These are phyloP conservation scores for Tricholauxania praeusta DNA, from an alignment of 2,888 invertebrate genomes.

Conservation along the genomic window DNA sequence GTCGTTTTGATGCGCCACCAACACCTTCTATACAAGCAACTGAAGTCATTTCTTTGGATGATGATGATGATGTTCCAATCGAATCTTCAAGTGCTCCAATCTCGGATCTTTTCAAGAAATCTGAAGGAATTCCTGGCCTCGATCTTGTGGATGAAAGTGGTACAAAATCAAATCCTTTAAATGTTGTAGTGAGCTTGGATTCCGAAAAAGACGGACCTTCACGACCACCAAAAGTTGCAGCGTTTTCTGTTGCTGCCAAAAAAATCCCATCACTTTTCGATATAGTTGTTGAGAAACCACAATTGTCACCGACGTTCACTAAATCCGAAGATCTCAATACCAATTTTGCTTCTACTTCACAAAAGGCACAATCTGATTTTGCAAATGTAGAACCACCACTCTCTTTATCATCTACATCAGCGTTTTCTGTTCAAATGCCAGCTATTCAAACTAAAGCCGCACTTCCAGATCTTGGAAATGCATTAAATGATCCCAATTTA, in stretches of 20 bases:
- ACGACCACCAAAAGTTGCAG: constrained; percentile 39
- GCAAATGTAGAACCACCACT: not conserved
- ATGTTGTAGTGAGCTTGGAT: constrained; percentile 28
- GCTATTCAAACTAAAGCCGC: not conserved
- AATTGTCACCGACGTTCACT: not conserved
- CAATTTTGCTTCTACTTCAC: constrained; percentile 6
- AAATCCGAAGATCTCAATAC: constrained; percentile 4
- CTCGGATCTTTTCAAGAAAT: constrained; percentile 59
- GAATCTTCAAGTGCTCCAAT: constrained; percentile 42
- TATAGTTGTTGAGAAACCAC: constrained; percentile 56
- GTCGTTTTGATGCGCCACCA: constrained; percentile 44
- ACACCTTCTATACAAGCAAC: constrained; percentile 31
- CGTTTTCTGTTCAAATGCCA: not conserved
- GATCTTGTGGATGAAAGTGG: constrained; percentile 73
- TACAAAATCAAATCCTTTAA: constrained; percentile 46
- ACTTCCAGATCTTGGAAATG: constrained; percentile 55
- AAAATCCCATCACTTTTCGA: constrained; percentile 62
- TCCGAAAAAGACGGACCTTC: constrained; percentile 34
- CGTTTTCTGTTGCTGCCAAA: constrained; percentile 32
- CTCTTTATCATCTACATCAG: not conserved
- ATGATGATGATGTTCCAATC: constrained; percentile 49
- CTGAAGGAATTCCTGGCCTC: constrained; percentile 77
- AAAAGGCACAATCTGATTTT: not conserved
- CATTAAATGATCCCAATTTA: constrained; percentile 62
- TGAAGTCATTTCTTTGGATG: constrained; percentile 56